These are phyloP conservation scores for Periphyllus acericola DNA, from an alignment of 2,888 invertebrate species.

Conservation along the genomic window DNA sequence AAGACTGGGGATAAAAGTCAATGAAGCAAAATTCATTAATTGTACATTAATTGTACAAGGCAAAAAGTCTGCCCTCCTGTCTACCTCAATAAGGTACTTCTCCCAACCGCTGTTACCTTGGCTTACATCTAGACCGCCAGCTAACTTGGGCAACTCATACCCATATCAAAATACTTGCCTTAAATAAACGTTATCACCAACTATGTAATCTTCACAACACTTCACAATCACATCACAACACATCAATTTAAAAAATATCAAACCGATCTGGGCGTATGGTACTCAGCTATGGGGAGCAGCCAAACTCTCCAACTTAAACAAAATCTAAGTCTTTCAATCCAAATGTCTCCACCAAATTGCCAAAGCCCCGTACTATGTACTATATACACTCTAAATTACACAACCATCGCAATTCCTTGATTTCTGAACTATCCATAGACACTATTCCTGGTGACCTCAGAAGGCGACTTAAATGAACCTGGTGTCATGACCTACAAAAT, in stretches of 20 bases:
- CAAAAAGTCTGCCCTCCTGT: not conserved
- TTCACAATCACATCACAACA: not conserved
- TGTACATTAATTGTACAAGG: not conserved
- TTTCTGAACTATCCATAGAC: too few relatives aligned
- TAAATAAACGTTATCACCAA: not conserved
- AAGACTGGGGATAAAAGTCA: not conserved
- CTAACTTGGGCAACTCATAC: too few relatives aligned
- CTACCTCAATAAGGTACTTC: not conserved
- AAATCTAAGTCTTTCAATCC: too few relatives aligned
- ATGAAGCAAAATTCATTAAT: not conserved
- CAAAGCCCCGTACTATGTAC: too few relatives aligned
- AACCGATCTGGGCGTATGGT: not conserved
- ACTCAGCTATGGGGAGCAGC: not conserved
- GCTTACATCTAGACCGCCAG: too few relatives aligned
- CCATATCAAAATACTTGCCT: not conserved
- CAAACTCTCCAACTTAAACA: too few relatives aligned
- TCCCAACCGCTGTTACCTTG: not conserved
- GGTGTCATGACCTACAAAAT: not conserved
- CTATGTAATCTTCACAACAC: not conserved
- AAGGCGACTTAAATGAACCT: too few relatives aligned
- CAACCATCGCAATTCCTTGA: too few relatives aligned
- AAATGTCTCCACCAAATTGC: too few relatives aligned
- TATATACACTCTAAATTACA: too few relatives aligned
- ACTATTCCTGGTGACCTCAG: too few relatives aligned
- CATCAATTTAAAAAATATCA: not conserved